These are phyloP conservation scores for Mystacides longicornis DNA, from an alignment of 2,888 invertebrate species.

Conservation along the genomic window DNA sequence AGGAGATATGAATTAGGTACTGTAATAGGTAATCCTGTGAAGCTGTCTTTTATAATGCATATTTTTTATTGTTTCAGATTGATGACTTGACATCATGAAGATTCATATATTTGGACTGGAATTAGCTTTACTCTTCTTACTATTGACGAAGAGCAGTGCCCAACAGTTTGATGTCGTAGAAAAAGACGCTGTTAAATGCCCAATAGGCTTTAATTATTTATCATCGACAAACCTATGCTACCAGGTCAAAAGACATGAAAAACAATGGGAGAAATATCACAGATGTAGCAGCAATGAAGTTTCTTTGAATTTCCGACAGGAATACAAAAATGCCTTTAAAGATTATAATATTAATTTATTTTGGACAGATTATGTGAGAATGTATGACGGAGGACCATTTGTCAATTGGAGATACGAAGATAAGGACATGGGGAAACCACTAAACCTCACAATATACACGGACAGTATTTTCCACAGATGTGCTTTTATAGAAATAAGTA, in stretches of 20 bases:
- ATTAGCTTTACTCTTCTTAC: background rate
- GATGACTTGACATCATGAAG: too few relatives aligned
- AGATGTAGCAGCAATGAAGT: conserved; percentile 38
- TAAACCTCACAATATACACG: background rate
- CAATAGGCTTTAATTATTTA: conserved; percentile 37
- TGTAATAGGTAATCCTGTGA: too few relatives aligned
- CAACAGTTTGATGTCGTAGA: background rate
- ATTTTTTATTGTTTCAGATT: background rate
- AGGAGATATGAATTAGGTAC: too few relatives aligned
- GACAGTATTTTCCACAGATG: conserved; percentile 32
- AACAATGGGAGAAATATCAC: conserved; percentile 35
- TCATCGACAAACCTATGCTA: conserved; percentile 34
- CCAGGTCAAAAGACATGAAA: conserved; percentile 39
- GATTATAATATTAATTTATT: conserved; percentile 27
- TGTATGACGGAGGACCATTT: conserved; percentile 42
- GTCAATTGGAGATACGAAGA: conserved; percentile 39
- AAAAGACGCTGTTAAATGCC: conserved; percentile 31
- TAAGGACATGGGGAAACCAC: conserved; percentile 29
- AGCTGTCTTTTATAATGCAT: background rate
- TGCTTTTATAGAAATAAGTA: conserved; percentile 34
- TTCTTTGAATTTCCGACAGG: conserved; percentile 12
- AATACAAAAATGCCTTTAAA: conserved; percentile 5
- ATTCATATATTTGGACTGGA: too few relatives aligned
- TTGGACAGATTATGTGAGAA: conserved; percentile 42
- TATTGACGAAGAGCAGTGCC: background rate